Conservation (phyloP, 2,797 vertebrate genomes). For the Tragopan temminckii region DNA sequence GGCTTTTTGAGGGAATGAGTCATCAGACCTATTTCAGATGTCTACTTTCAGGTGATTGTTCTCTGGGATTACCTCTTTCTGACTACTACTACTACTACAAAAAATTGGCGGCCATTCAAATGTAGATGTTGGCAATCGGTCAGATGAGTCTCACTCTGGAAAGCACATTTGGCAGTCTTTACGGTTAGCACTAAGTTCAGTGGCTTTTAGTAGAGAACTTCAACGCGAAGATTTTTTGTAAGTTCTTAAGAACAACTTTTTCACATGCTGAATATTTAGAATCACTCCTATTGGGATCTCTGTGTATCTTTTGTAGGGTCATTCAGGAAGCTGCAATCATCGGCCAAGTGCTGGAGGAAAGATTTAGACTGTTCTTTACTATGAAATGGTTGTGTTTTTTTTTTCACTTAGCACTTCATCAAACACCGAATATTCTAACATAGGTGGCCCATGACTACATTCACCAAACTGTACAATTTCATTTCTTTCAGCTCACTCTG, state of each 20-base stretch:
- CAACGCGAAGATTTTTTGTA: background rate
- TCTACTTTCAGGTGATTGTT: background rate
- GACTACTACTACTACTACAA: background rate
- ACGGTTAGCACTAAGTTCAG: background rate
- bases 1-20: background rate
- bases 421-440: background rate
- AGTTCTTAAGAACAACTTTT: background rate
- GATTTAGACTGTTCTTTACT: background rate
- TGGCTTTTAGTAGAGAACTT: background rate
- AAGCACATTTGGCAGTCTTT: background rate
- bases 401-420: background rate
- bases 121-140: background rate
- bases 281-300: background rate
- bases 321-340: background rate
- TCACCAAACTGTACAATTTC: background rate
- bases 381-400: background rate
- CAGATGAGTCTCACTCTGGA: background rate
- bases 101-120: background rate
- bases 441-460: background rate
- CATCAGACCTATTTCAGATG: background rate
- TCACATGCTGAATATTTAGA: background rate
- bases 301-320: background rate
- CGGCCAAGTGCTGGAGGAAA: background rate
- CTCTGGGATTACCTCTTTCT: background rate
- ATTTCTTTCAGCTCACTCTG: background rate